A percentile compares a stretch with the other conserved stretches of the same genome.
Evolutionary conservation across 2,113 vertebrate species (phyloP).

Genomic region (Oplegnathus fasciatus): DNA sequence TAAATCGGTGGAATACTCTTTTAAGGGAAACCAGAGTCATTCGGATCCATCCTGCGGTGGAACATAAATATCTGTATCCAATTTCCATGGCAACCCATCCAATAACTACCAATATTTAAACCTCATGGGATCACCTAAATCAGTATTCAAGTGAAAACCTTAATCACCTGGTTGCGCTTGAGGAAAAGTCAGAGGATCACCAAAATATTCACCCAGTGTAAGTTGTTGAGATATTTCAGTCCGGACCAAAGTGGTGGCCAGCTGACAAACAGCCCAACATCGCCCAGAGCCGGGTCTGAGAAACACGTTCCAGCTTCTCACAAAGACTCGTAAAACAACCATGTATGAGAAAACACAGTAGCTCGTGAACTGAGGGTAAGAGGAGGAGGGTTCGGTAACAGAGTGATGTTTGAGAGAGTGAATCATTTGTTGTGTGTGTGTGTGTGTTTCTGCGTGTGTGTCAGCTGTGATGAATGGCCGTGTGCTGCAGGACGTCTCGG

Average conservation of each 20-base stretch:
- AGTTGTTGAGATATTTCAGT: not conserved
- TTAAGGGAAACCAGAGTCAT: no score
- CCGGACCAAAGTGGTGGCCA: not conserved
- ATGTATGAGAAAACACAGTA: not conserved
- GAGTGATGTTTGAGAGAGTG: not conserved
- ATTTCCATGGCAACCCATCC: no score
- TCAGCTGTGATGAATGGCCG: conserved; percentile 42
- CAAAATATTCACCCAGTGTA: not conserved
- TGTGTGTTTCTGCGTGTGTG: conserved; percentile 32
- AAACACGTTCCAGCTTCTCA: not conserved
- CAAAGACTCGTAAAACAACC: not conserved
- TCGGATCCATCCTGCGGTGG: no score
- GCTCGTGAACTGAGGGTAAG: not conserved
- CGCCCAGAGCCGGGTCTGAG: no score
- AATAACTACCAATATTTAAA: no score
- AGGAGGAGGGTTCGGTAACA: not conserved
- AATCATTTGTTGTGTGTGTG: conserved; percentile 18
- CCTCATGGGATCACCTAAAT: no score
- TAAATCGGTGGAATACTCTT: no score
- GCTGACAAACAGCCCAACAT: not conserved
- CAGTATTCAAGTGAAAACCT: not conserved
- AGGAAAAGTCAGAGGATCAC: not conserved
- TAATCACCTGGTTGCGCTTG: not conserved
- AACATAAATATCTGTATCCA: no score
- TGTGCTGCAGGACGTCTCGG: conserved; percentile 32